A percentile compares a stretch with the other conserved stretches of the same genome.
Conservation (phyloP, 2,797 vertebrate species). For the Anguilla obscura region DNA sequence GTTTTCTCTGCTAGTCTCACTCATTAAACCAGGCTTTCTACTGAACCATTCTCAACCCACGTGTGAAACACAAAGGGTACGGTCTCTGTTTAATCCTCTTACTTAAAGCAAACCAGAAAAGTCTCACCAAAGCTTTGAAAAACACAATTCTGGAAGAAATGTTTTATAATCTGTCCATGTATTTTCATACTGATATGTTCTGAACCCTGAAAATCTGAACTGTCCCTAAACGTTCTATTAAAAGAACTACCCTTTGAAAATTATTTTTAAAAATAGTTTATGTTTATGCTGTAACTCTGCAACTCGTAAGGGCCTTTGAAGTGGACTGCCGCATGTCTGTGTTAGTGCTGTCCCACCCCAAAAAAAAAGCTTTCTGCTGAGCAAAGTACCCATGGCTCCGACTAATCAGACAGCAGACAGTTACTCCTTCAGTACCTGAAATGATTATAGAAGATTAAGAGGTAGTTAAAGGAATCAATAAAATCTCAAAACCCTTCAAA, state of each 20-base stretch:
- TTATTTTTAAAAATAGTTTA: background rate
- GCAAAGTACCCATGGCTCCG: background rate
- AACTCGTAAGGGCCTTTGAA: background rate
- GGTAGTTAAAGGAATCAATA: background rate
- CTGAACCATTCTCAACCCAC: background rate
- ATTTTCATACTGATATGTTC: background rate
- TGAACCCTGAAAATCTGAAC: background rate
- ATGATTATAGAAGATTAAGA: background rate
- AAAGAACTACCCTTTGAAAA: background rate
- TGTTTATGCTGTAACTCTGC: background rate
- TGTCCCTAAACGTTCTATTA: background rate
- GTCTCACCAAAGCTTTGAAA: background rate
- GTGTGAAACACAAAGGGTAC: background rate
- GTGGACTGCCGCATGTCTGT: background rate
- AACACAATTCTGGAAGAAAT: background rate
- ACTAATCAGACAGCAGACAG: background rate
- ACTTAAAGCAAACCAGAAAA: background rate
- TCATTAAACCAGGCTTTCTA: background rate
- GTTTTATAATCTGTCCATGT: background rate
- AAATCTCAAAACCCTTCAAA: conserved; percentile 1
- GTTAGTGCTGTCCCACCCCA: background rate
- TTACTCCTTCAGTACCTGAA: background rate
- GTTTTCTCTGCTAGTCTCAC: background rate
- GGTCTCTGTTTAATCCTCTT: background rate
- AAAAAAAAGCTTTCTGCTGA: background rate